Conservation (phyloP, 2,888 invertebrate species). For the Tupiocoris notatus region DNA sequence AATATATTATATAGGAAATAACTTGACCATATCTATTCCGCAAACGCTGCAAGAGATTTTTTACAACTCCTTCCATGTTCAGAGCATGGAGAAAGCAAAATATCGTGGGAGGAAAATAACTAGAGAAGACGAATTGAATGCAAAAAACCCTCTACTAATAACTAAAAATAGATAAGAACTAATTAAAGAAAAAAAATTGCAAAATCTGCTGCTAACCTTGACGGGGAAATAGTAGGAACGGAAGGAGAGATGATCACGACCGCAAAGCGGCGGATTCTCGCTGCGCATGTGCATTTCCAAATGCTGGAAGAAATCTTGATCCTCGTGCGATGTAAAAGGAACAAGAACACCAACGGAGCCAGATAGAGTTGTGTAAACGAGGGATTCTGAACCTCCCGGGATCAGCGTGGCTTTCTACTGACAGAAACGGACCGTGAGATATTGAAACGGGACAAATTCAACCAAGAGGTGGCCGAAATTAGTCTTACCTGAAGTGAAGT, state of each 20-base stretch:
- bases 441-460: no score
- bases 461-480: background rate
- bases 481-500: conserved; percentile 78
- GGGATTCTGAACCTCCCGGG: conserved; percentile 94
- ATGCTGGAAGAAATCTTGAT: conserved; percentile 99
- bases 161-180: no score
- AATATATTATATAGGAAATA: no score
- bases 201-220: conserved; percentile 78
- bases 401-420: conserved; percentile 94
- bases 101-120: no score
- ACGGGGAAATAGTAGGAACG: conserved; percentile 97
- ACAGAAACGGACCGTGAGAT: no score
- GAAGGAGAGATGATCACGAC: conserved; percentile 94
- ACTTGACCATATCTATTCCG: no score
- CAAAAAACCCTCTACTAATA: no score
- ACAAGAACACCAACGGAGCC: conserved; percentile 91
- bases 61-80: no score
- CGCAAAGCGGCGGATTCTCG: conserved; percentile 93
- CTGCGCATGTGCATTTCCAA: conserved; percentile 99
- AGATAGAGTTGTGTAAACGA: conserved; percentile 93
- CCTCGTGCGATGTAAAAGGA: conserved; percentile 93
- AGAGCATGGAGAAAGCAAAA: no score
- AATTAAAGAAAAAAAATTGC: no score
- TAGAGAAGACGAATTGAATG: no score
- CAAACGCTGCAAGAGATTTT: no score